Conservation (phyloP, 2,113 vertebrate genomes). For the Halcyon senegalensis region DNA sequence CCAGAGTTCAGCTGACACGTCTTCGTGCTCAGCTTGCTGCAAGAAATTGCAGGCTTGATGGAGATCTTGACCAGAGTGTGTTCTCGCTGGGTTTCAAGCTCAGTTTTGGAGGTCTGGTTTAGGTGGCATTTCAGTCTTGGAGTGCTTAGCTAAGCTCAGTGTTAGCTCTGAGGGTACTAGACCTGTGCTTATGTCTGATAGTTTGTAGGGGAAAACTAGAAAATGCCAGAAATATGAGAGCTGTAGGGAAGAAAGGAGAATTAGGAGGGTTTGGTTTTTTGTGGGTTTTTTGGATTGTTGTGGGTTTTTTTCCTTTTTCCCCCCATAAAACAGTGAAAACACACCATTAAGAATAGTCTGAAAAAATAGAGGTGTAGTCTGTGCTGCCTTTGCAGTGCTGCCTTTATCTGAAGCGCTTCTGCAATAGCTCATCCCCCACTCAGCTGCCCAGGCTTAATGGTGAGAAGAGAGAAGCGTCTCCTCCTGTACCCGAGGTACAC, state of each 20-base stretch:
- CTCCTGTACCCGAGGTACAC: rapidly evolving
- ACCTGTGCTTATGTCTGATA: rapidly evolving
- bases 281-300: no score
- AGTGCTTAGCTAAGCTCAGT: neutral
- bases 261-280: no score
- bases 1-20: rapidly evolving
- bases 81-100: neutral
- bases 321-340: neutral
- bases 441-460: neutral
- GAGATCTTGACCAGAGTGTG: neutral
- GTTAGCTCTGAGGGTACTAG: neutral
- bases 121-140: neutral
- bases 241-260: neutral
- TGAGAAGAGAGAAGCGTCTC: neutral
- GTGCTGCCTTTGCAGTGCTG: neutral
- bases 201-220: neutral
- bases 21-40: neutral
- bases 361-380: neutral
- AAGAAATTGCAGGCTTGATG: rapidly evolving
- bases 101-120: neutral
- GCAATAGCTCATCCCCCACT: neutral
- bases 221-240: neutral
- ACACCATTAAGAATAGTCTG: neutral
- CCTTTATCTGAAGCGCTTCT: neutral
- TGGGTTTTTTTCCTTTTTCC: neutral